These are phyloP conservation scores for Myiopsitta monachus DNA, from an alignment of 2,113 vertebrate genomes.

Conservation along the genomic window DNA sequence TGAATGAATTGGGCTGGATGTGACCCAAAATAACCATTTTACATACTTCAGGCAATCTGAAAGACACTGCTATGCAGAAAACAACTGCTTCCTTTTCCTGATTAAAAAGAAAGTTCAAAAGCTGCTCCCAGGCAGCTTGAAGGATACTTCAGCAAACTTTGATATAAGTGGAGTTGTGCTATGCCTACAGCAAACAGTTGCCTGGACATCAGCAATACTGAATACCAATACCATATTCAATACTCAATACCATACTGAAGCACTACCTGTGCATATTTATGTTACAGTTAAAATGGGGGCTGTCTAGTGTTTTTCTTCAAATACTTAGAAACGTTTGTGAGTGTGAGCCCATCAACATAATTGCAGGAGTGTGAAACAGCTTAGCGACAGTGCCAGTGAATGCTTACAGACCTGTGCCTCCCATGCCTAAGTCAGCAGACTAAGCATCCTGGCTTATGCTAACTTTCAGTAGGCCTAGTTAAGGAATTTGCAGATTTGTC, in stretches of 20 bases:
- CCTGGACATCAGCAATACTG: not conserved
- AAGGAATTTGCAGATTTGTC: not conserved
- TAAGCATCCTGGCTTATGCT: not conserved
- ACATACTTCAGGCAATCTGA: conserved; percentile 2
- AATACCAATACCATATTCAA: too few relatives aligned
- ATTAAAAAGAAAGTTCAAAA: not conserved
- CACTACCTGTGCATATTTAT: not conserved
- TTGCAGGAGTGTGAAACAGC: not conserved
- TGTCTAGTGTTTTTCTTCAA: not conserved
- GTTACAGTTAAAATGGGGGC: not conserved
- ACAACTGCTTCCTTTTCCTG: conserved; percentile 12
- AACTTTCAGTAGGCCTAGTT: not conserved
- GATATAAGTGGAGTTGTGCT: not conserved
- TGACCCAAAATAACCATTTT: conserved; percentile 18
- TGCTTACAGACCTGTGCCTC: not conserved
- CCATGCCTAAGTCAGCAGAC: not conserved
- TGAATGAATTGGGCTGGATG: conserved; percentile 45
- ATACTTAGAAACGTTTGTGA: not conserved
- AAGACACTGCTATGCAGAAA: conserved; percentile 24
- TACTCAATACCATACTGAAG: not conserved
- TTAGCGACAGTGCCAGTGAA: rapidly evolving
- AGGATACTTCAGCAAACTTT: not conserved
- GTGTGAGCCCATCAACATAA: not conserved
- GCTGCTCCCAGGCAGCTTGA: not conserved
- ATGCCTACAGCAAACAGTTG: not conserved